Evolutionary conservation across 2,888 invertebrate species (phyloP).

Genomic region (Crematogaster levior): DNA sequence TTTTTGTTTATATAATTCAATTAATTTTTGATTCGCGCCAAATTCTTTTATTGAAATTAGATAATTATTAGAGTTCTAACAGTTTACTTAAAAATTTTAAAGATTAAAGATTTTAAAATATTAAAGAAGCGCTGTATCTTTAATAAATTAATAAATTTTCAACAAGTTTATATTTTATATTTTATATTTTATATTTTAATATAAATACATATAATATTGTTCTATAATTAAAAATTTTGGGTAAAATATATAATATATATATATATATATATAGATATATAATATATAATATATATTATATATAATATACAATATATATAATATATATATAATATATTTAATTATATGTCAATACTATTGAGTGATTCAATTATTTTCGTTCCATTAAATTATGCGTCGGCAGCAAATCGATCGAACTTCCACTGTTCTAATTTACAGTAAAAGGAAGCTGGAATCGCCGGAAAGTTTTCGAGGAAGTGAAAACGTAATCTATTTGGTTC

Average conservation of each 20-base stretch:
- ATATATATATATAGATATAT: no score
- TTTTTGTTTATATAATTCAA: background rate
- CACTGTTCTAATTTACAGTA: conserved; percentile 10
- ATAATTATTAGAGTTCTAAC: no score
- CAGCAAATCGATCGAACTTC: conserved; percentile 7
- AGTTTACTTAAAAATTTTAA: background rate
- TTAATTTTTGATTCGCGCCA: background rate
- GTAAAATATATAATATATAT: background rate
- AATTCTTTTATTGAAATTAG: background rate
- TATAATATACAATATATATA: background rate
- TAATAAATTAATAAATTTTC: background rate
- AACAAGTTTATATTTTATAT: background rate
- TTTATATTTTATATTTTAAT: background rate
- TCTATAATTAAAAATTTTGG: background rate
- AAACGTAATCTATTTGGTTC: conserved; percentile 38
- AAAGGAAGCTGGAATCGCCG: background rate
- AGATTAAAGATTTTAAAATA: no score
- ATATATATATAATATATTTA: background rate
- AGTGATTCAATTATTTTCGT: conserved; percentile 23
- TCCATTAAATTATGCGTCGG: conserved; percentile 33
- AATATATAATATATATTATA: no score
- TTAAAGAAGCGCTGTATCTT: no score
- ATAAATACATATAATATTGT: background rate
- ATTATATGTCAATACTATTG: background rate
- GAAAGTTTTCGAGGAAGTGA: conserved; percentile 32